Base-by-base conservation (phyloP, 1,140 invertebrate genomes). In the Leptopilina boulardi region DNA sequence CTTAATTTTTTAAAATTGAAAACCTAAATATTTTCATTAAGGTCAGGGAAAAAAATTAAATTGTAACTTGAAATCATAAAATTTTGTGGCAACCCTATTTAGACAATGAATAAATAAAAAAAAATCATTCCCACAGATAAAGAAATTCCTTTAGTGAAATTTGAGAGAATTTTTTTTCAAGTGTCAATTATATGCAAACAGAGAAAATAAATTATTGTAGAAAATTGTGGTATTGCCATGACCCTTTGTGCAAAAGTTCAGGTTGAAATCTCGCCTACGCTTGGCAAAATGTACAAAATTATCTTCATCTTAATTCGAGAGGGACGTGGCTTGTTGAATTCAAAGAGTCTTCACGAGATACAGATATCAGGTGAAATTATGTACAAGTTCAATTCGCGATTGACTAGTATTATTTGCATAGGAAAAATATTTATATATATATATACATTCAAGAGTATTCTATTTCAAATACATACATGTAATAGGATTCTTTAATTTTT, bases 261-360 rank as follows among this genome's bases (percentile, higher is more conserved):
- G 54, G 21, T 9, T 59, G 54, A 59, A 59, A 59, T 59, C 54
- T 10, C 54, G 23, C 54, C 54, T 59, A 54, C 19, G 42, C 42
- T 44, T 44, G 11, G 42, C 0, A 59, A 23, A 23, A 59, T 23
- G 23, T 13, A 23, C 21, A 23, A 59, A 59, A 59, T 23, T 59
- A 59, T 59, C 54, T 23, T 59, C 54, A 59, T 59, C 54, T 26
- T 59, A 59, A 59, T 59, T 13, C 54, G 18, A 59, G 54, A 59
- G 54, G 18, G 23, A 9, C 21, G 21, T 23, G 26, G 6, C 3
- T 23, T 59, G 54, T 23, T 59, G 21, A 59, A 23, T 59, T 59
- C 9, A 8, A 23, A 59, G 21, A 18, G 2, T 44, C 54, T 13
- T 59, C 9, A 23, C 18, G 26, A 59, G 21, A 30, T 59, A 59